Evolutionary conservation across 2,113 vertebrate genomes (phyloP).

Genomic region (Stigmatopora nigra): DNA sequence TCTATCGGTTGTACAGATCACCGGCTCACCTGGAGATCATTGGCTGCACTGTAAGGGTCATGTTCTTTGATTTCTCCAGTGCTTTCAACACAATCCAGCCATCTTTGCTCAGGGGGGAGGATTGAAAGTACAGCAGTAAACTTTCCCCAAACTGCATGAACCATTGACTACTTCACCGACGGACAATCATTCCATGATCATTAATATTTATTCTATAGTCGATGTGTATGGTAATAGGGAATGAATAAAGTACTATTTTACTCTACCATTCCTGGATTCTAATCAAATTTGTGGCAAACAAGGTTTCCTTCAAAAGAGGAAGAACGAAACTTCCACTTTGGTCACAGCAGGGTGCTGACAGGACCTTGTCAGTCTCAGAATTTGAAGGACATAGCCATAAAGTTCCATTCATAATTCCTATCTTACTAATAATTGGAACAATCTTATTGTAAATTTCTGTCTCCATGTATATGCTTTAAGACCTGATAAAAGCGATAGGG

Average conservation of each 20-base stretch:
- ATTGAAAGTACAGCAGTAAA: too few species aligned
- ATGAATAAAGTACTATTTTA: not conserved
- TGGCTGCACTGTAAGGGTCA: too few species aligned
- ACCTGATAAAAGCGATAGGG: not conserved
- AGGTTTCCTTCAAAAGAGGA: conserved; percentile 11
- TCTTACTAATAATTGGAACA: not conserved
- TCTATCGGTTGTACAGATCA: too few species aligned
- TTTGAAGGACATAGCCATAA: not conserved
- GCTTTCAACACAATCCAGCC: too few species aligned
- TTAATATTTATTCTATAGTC: too few species aligned
- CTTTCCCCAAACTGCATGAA: too few species aligned
- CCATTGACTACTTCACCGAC: too few species aligned
- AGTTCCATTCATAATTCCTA: not conserved
- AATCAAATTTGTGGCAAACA: conserved; percentile 11
- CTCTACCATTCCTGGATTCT: not conserved
- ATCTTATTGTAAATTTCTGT: not conserved
- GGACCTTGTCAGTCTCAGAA: conserved; percentile 23
- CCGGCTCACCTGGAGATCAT: too few species aligned
- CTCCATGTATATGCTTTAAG: not conserved
- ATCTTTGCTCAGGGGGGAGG: too few species aligned
- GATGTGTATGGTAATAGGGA: too few species aligned
- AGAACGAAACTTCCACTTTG: conserved; percentile 17
- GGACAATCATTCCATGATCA: too few species aligned
- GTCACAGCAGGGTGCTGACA: conserved; percentile 14
- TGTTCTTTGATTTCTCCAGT: too few species aligned